Evolutionary conservation across 2,113 vertebrate genomes (phyloP), one percentile per base, ranked within the genome.

Genomic region (Nerophis ophidion): DNA sequence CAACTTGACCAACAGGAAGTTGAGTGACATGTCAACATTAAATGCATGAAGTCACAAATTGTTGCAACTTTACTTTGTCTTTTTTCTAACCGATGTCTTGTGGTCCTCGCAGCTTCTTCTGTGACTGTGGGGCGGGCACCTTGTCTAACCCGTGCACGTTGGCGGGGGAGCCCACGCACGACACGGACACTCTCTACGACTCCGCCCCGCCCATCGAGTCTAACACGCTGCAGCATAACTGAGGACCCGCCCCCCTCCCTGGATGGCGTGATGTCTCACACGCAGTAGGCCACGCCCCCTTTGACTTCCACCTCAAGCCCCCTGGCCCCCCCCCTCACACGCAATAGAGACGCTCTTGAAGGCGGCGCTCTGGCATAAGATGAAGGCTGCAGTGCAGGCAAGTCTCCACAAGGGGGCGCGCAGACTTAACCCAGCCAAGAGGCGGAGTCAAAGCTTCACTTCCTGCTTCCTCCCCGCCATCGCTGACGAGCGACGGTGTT

Each of bases 191-290:
- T 89, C 91, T 99, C 90, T 99, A 99, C 85, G 97, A 99, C 92
- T 99, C 97, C 64, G 97, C 96, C 72, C 97, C 96, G 79, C 97
- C 97, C 91, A 99, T 98, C 91, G 97, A 98, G 93, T 99, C 97
- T 83, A 99, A 99, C 90, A 99, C 97, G 58, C 93, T 99, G 93
- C 96, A 99, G 91, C 95, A 98, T 91, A 99, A 98, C 92, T 99
- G 93, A 99, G 91, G 63, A 47, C 61, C 67, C 63, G 72, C 64
- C 72, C 65, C 40, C 40, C 12, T 8, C 40, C 40, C 12, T 11
- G 2, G 40, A 10, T 12, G 42, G 19, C 38, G 15, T 71, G 36
- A 68, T 71, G 75, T 69, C 57, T 65, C 79, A 75, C 79, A 81
- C 71, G 69, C 60, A 60, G 49, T 56, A 55, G 63, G 17, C 62